A percentile compares a stretch with the other conserved stretches of the same genome.
Evolutionary conservation across 2,888 invertebrate species (phyloP).

Genomic region (Amiota mariae): DNA sequence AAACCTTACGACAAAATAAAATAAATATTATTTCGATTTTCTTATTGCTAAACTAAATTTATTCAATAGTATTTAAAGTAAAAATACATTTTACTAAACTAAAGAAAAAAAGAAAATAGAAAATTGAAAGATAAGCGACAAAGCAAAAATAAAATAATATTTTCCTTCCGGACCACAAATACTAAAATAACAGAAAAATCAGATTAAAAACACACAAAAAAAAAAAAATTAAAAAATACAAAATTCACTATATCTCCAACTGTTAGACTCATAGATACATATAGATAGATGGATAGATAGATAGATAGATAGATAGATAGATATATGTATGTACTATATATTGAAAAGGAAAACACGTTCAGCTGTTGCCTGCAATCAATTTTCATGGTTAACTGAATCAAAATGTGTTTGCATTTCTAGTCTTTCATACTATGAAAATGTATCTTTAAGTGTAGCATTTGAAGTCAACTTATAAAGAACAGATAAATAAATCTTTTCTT

Average conservation of each 20-base stretch:
- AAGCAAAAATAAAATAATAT: conserved; percentile 13
- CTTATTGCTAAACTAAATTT: background rate
- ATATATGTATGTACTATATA: background rate
- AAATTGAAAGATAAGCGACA: background rate
- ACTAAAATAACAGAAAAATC: conserved; percentile 18
- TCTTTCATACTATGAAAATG: background rate
- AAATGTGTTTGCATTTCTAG: background rate
- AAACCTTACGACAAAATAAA: background rate
- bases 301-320: no score
- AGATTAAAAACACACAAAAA: background rate
- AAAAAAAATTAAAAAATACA: background rate
- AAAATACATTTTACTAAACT: background rate
- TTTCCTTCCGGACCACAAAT: conserved; percentile 7
- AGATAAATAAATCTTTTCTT: conserved; percentile 2
- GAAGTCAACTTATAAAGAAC: conserved; percentile 1
- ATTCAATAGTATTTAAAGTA: background rate
- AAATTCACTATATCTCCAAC: no score
- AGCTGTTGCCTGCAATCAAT: conserved; percentile 65
- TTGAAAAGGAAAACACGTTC: conserved; percentile 35
- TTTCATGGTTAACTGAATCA: conserved; percentile 61
- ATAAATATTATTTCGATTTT: conserved; percentile 13
- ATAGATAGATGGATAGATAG: background rate
- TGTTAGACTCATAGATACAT: no score
- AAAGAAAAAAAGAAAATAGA: background rate
- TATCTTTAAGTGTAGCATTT: background rate